Conservation (phyloP, 1,140 invertebrate species). For the Phortica variegata region DNA sequence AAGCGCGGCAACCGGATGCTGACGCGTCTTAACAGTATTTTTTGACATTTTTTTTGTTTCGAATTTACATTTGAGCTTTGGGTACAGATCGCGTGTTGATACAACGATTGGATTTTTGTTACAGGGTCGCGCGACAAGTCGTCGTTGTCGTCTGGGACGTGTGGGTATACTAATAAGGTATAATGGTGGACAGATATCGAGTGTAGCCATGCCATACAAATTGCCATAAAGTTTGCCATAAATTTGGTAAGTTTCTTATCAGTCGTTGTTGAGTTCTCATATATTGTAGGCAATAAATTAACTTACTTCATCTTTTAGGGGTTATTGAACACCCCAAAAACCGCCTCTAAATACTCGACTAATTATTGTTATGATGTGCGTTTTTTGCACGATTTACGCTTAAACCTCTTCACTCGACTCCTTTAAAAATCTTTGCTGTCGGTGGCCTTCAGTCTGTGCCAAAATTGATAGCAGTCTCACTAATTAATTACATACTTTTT, state of each 20-base stretch:
- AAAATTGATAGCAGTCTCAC: slow-evolving; percentile 17
- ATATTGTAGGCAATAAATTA: slow-evolving; percentile 15
- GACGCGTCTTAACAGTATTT: slow-evolving; percentile 33
- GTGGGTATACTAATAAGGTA: no score
- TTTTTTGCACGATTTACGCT: no score
- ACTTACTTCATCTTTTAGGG: slow-evolving; percentile 13
- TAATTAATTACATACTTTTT: slow-evolving; percentile 50
- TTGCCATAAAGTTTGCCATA: slow-evolving; percentile 20
- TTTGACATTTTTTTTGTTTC: slow-evolving; percentile 13
- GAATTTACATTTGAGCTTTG: neutral
- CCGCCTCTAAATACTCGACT: slow-evolving; percentile 1
- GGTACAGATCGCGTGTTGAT: slow-evolving; percentile 23
- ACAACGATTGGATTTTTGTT: slow-evolving; percentile 20
- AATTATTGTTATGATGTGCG: no score
- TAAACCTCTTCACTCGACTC: no score
- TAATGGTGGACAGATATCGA: no score
- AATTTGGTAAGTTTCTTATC: no score
- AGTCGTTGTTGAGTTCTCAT: no score
- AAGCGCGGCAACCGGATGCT: slow-evolving; percentile 26
- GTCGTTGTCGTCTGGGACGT: no score
- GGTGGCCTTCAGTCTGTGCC: neutral
- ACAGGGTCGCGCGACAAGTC: no score
- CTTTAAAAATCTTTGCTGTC: no score
- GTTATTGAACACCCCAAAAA: slow-evolving; percentile 6
- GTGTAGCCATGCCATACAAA: no score